Conservation (phyloP, 2,797 vertebrate genomes). For the Paramormyrops hopkinsi region DNA sequence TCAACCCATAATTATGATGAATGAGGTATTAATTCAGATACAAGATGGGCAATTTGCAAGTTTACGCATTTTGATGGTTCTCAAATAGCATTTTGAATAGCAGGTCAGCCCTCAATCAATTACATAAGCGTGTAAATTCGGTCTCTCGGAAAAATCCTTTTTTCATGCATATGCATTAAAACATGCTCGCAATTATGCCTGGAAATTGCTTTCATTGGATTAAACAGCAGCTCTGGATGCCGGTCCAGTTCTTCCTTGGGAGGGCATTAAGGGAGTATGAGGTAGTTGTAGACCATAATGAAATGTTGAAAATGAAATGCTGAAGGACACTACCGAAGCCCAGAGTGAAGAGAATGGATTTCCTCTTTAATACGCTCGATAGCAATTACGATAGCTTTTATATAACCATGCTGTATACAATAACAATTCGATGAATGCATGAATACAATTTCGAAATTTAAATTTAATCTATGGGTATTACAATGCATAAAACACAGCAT, state of each 20-base stretch:
- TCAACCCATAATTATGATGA: conserved; percentile 99
- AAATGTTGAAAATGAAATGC: conserved; percentile 22
- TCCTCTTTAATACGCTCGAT: conserved; percentile 17
- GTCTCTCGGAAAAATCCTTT: conserved; percentile 83
- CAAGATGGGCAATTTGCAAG: conserved; percentile 99
- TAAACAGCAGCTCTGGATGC: conserved; percentile 77
- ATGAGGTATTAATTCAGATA: conserved; percentile 99
- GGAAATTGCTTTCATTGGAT: conserved; percentile 98
- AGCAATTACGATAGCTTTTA: conserved; percentile 12
- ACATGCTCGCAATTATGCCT: conserved; percentile 99
- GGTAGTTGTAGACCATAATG: conserved; percentile 20
- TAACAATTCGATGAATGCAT: conserved; percentile 1
- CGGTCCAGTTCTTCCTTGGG: conserved; percentile 63
- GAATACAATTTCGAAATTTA: conserved; percentile 11
- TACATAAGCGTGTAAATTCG: conserved; percentile 87
- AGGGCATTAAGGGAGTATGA: conserved; percentile 57
- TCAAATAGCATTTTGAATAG: conserved; percentile 99
- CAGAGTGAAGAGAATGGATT: conserved; percentile 14
- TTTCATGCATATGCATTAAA: conserved; percentile 99
- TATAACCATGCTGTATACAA: background rate
- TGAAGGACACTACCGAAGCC: conserved; percentile 15
- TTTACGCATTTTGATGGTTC: conserved; percentile 99
- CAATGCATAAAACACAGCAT: background rate
- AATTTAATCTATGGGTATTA: conserved; percentile 4
- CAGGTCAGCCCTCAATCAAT: conserved; percentile 99